phyloP scores from a whole-genome alignment of 2,797 vertebrate species.

The Cirrhinus molitorella region DNA sequence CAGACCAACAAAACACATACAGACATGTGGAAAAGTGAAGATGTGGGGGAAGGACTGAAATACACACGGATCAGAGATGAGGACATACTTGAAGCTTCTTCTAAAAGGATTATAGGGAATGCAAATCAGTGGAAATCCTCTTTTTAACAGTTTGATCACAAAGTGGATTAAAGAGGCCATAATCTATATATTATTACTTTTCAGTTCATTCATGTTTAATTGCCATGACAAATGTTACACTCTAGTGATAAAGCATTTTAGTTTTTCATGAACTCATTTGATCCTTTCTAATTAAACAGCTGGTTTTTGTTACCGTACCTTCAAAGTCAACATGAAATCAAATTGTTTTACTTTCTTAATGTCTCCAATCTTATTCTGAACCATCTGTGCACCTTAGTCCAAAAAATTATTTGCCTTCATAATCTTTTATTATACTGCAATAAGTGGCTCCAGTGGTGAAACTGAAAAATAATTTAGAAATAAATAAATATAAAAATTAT shows the following conservation, averaged over 20 bases:
- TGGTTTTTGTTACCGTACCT: not conserved
- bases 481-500: too few species aligned
- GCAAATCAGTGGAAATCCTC: slow-evolving; percentile 8
- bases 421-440: not conserved
- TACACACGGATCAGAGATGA: not conserved
- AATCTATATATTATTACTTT: not conserved
- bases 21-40: slow-evolving; percentile 21
- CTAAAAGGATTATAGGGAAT: not conserved
- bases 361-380: not conserved
- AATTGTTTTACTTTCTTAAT: not conserved
- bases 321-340: not conserved
- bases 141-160: not conserved
- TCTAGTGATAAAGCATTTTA: not conserved
- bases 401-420: not conserved
- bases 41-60: not conserved
- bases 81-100: not conserved
- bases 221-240: not conserved
- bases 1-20: not conserved
- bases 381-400: not conserved
- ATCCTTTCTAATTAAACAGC: not conserved
- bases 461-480: not conserved
- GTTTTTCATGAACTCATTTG: not conserved
- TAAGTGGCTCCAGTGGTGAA: not conserved
- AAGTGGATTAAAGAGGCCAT: not conserved
- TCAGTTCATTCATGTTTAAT: not conserved